Conservation (phyloP, 92 coral and sea anemone genomes). For the Bergia puertoricense region DNA sequence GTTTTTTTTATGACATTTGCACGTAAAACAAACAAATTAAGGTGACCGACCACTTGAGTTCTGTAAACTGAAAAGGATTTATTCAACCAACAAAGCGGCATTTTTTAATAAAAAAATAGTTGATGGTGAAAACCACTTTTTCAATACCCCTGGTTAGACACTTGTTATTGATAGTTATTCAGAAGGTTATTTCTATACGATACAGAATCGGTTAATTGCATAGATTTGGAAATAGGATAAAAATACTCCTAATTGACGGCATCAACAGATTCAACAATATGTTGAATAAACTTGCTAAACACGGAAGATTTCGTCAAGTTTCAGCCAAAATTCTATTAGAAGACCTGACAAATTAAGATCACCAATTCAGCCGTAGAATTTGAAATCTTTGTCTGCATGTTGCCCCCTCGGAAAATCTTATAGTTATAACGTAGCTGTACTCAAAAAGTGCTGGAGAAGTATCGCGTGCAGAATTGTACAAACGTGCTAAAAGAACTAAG, state of each 20-base stretch:
- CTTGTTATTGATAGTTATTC: not conserved
- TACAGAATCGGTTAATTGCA: too few relatives aligned
- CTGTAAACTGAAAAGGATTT: not conserved
- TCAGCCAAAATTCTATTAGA: not conserved
- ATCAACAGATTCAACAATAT: too few relatives aligned
- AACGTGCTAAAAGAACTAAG: not conserved
- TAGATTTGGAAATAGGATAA: too few relatives aligned
- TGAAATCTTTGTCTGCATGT: not conserved
- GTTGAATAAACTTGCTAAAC: too few relatives aligned
- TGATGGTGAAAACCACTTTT: not conserved
- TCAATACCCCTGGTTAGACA: not conserved
- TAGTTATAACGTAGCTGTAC: not conserved
- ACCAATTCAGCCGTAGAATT: not conserved
- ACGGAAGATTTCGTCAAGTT: not conserved
- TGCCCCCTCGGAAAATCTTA: not conserved
- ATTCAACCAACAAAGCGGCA: slow-evolving; percentile 1
- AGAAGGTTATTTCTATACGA: too few relatives aligned
- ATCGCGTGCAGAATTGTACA: not conserved
- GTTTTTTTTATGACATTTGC: not conserved
- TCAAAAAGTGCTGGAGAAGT: not conserved
- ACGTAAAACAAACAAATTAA: slow-evolving; percentile 11
- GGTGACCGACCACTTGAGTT: not conserved
- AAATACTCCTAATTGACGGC: too few relatives aligned
- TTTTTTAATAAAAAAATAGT: not conserved
- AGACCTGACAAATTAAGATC: not conserved